Evolutionary conservation across 2,797 vertebrate species (phyloP).

Genomic region (Myioborus melanocephalus): DNA sequence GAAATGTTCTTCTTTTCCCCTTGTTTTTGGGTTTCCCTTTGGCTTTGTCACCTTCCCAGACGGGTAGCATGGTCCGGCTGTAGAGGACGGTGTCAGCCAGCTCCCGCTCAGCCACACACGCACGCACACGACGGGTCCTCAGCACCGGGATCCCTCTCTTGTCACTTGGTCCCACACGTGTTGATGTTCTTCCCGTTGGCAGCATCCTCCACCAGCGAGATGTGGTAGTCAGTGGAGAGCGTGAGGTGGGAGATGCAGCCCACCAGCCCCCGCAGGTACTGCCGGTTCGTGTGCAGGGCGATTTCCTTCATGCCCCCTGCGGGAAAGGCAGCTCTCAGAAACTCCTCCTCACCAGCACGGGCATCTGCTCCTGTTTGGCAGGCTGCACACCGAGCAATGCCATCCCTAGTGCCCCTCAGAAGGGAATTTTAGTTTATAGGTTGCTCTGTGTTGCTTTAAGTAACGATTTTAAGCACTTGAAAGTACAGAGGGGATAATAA

Average conservation of each 20-base stretch:
- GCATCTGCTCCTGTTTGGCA: not conserved
- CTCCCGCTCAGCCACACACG: not conserved
- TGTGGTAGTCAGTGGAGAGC: constrained; percentile 92
- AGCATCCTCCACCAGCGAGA: constrained; percentile 92
- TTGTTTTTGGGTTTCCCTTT: not conserved
- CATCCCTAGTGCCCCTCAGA: not conserved
- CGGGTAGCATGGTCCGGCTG: not conserved
- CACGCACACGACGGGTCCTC: not conserved
- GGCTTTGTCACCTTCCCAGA: constrained; percentile 2
- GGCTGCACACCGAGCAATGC: fast-evolving
- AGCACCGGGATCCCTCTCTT: not conserved
- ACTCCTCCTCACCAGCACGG: fast-evolving
- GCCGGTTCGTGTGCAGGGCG: constrained; percentile 89
- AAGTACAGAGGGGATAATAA: not conserved
- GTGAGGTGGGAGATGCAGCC: constrained; percentile 97
- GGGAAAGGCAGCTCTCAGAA: not conserved
- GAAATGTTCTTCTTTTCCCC: not conserved
- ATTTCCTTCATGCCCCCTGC: constrained; percentile 97
- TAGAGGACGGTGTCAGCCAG: not conserved
- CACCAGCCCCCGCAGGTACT: constrained; percentile 88
- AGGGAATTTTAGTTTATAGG: not conserved
- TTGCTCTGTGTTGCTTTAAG: not conserved
- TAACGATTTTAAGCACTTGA: not conserved
- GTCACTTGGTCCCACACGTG: constrained; percentile 87
- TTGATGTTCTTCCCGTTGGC: constrained; percentile 96